Base-by-base conservation (phyloP, 2,797 vertebrate genomes). In the Megalops cyprinoides region DNA sequence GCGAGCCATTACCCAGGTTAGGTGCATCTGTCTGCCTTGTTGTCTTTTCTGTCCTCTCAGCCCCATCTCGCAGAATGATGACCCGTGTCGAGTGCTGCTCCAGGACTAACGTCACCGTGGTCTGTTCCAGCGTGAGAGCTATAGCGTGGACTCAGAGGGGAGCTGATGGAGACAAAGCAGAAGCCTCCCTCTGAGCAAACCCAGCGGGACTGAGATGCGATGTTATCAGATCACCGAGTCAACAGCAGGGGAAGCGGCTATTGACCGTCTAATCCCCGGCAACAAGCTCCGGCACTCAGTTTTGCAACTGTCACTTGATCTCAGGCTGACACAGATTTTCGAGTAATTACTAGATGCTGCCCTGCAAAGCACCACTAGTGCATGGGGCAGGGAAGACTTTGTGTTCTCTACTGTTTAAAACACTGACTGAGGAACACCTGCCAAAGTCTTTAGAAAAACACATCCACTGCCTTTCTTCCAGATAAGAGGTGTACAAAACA, bases 181-280 rank as follows among this genome's bases (percentile, higher is more conserved):
- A 73, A 18, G 37, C 81, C 53, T 46, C 37, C 39, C 51, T 74
- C 51, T 31, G 51, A 15, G 75, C 58, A 58, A 78, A 77, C 65
- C 49, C 12, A 7, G 55, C 46, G 49, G 67, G 55, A 83, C 81
- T 14, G 76, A 74, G 79, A 44, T 0, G 31, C 75, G 84, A 82
- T 86, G 84, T 80, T 87, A 87, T 89, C 77, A 49, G 51, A 77
- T 60, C 25, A 81, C 79, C 85, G 79, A 77, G 42, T 28, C 81
- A 81, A 87, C 77, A 75, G 79, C 76, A n/a, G 78, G 62, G 80
- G 65, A 75, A 80, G 71, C 62, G 44, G 48, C 74, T 88, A 89
- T 89, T 85, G 89, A 90, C 82, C 37, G 23, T 53, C 60, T 90
- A 91, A 92, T 93, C 89, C 86, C 84, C 79, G 60, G 87, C 85